A percentile compares a stretch with the other conserved stretches of the same genome.
These are phyloP conservation scores for Hoplostethus atlanticus DNA, from an alignment of 2,797 vertebrate species.

Conservation along the genomic window DNA sequence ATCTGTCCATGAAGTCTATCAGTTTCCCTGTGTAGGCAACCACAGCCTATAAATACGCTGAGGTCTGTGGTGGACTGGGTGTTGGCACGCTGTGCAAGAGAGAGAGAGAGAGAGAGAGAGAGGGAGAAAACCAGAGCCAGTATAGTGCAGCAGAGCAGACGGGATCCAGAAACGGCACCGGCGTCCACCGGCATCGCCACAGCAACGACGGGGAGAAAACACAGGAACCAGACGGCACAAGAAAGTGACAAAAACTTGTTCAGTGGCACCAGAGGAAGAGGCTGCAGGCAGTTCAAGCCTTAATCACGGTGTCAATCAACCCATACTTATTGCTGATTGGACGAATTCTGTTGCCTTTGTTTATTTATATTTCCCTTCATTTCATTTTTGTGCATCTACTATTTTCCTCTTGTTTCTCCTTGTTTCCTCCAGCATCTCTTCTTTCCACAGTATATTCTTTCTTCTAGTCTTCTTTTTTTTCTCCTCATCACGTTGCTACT, in stretches of 20 bases:
- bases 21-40: constrained; percentile 4
- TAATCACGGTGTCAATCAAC: too few species aligned
- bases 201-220: neutral
- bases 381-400: too few species aligned
- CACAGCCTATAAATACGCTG: constrained; percentile 28
- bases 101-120: constrained; percentile 1
- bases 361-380: too few species aligned
- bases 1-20: constrained; percentile 3
- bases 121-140: constrained; percentile 11
- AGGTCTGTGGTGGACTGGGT: constrained; percentile 8
- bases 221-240: constrained; percentile 2
- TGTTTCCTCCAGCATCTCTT: too few species aligned
- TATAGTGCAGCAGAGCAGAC: constrained; percentile 5
- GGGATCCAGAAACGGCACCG: constrained; percentile 23
- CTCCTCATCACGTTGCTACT: too few species aligned
- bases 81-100: constrained; percentile 22
- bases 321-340: too few species aligned
- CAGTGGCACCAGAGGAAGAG: constrained; percentile 6
- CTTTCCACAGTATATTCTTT: too few species aligned
- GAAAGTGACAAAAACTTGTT: neutral
- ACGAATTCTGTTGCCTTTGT: too few species aligned
- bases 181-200: constrained; percentile 10
- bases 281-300: constrained; percentile 5
- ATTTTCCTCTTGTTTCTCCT: too few species aligned
- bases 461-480: too few species aligned